Conservation (phyloP, 1,140 invertebrate species). For the Drosophila nikananu region DNA sequence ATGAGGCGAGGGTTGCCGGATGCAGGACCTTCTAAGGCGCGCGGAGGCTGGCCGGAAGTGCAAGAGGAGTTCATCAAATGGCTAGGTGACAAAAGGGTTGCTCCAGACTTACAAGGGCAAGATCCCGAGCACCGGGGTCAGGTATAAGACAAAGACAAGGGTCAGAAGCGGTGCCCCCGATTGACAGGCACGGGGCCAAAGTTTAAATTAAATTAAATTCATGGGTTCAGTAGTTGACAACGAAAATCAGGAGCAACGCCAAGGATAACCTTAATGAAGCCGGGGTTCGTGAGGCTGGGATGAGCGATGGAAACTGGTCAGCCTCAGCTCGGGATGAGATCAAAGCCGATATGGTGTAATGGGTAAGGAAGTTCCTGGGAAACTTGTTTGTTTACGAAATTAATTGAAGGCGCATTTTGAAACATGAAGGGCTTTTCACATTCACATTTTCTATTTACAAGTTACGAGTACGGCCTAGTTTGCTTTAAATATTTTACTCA, state of each 20-base stretch:
- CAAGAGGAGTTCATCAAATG: slow-evolving; percentile 74
- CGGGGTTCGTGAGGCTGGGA: slow-evolving; percentile 55
- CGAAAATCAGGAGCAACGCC: neutral
- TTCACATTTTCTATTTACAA: neutral
- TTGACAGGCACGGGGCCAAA: slow-evolving; percentile 68
- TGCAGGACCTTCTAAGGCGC: slow-evolving; percentile 8
- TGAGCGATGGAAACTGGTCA: slow-evolving; percentile 50
- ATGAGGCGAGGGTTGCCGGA: slow-evolving; percentile 26
- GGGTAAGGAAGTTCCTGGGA: slow-evolving; percentile 17
- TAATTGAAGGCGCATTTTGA: too few relatives aligned
- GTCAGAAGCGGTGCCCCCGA: slow-evolving; percentile 56
- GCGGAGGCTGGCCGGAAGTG: slow-evolving; percentile 63
- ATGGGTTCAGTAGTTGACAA: slow-evolving; percentile 73
- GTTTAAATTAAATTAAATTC: slow-evolving; percentile 83
- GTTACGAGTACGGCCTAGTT: neutral
- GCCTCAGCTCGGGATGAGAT: slow-evolving; percentile 11
- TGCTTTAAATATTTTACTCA: neutral
- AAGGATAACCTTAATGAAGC: slow-evolving; percentile 52
- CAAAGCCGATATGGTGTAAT: slow-evolving; percentile 31
- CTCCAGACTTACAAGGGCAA: slow-evolving; percentile 52
- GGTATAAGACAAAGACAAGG: slow-evolving; percentile 79
- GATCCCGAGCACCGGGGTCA: slow-evolving; percentile 48
- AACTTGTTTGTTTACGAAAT: neutral
- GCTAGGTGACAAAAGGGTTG: slow-evolving; percentile 79
- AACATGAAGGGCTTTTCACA: neutral